Base-by-base conservation (phyloP, 2,113 vertebrate genomes). In the Eurypyga helias region DNA sequence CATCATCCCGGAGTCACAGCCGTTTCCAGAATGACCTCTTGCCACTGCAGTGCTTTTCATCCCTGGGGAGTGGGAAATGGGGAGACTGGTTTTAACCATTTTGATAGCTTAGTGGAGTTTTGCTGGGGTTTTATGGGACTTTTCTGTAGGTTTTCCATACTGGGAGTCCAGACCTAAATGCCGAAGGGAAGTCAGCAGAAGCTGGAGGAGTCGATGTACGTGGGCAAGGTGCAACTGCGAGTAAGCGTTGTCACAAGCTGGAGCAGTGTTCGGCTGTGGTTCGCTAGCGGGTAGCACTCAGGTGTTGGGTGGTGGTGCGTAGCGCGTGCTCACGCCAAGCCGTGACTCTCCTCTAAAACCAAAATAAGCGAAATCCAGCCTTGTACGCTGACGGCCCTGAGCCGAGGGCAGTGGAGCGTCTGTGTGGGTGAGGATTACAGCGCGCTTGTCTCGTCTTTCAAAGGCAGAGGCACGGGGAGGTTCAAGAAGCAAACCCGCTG, bases 391-490 rank as follows among this genome's bases (percentile, higher is more conserved):
- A 23, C 3, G 71, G 58, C 34, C 85, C 31, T 18, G 29, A 43
- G 65, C 36, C 0, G 1, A 5, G 25, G 62, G 26, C 85, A 23
- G 0, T 33, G 5, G 17, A 11, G 25, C 2, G 41, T 13, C 45
- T 31, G 5, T 36, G 69, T 31, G 7, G 2, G 31, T 24, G 17
- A 13, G 81, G 81, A 28, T 48, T 38, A 4, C 52, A 13, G 69
- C 2, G 3, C 54, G 2, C 21, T 10, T n/a, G 6, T 18, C 67
- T 78, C 6, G 0, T 45, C 73, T 78, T 55, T 45, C 89, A 52
- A 11, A 45, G 69, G 25, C 77, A 87, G 36, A 49, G 57, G 31
- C 29, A 6, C 43, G 13, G 41, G 33, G 83, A 55, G 38, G 10
- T n/a, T 31, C 24, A 23, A 38, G 93, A 45, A 36, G 78, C 33